These are phyloP conservation scores for Agrypnus murinus DNA, from an alignment of 2,888 invertebrate species.

Conservation along the genomic window DNA sequence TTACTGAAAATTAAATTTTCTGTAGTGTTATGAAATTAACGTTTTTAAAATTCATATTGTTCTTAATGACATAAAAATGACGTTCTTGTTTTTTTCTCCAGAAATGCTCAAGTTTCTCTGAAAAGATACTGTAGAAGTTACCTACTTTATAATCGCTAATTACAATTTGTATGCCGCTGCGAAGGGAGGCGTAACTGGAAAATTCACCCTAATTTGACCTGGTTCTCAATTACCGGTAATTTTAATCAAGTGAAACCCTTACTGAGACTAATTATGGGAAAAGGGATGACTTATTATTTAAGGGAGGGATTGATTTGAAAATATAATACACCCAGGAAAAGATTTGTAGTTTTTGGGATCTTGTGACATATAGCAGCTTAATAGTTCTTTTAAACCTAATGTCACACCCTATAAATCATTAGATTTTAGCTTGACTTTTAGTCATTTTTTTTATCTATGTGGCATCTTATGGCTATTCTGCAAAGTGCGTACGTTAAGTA, in stretches of 20 bases:
- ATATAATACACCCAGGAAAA: no score
- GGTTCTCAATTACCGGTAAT: conserved; percentile 14
- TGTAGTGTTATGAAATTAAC: not conserved
- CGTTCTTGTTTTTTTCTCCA: conserved; percentile 25
- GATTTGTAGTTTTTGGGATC: no score
- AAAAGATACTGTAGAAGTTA: conserved; percentile 5
- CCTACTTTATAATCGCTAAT: conserved; percentile 27
- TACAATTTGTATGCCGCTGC: conserved; percentile 20
- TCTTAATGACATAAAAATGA: not conserved
- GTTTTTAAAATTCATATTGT: not conserved
- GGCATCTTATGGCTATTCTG: no score
- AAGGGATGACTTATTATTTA: no score
- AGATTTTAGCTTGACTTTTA: no score
- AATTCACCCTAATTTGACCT: conserved; percentile 17
- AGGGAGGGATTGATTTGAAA: no score
- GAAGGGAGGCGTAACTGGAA: conserved; percentile 9
- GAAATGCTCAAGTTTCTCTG: not conserved
- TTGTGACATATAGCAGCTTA: no score
- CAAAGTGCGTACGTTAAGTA: no score
- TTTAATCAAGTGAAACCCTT: conserved; percentile 27
- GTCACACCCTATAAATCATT: no score
- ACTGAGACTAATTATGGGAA: conserved; percentile 6
- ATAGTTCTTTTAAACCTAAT: no score
- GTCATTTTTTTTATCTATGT: no score
- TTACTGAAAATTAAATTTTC: not conserved